phyloP scores from a whole-genome alignment of 2,113 vertebrate species.

The Coracopsis vasa region DNA sequence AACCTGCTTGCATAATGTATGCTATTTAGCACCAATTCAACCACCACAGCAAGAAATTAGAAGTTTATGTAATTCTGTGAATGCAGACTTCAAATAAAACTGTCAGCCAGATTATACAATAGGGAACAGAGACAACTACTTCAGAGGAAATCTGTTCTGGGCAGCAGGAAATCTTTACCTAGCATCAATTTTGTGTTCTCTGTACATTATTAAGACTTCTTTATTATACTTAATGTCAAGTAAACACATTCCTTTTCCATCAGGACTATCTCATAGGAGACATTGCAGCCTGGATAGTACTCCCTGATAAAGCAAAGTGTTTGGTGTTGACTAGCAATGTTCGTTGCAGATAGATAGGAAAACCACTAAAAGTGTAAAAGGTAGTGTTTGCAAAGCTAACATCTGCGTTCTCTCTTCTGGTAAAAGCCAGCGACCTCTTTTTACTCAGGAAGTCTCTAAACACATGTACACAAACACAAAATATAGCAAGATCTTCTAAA shows the following conservation, averaged over 20 bases:
- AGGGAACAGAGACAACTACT: neutral
- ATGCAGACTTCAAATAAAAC: neutral
- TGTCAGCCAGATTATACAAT: neutral
- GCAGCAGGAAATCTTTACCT: neutral
- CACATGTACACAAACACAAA: neutral
- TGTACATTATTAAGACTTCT: neutral
- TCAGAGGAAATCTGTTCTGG: neutral
- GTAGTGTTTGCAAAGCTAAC: neutral
- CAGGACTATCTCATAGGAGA: neutral
- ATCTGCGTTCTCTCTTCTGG: neutral
- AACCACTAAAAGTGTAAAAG: neutral
- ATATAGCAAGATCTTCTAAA: neutral
- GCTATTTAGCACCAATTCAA: conserved; percentile 26
- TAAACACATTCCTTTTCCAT: neutral
- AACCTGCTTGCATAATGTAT: neutral
- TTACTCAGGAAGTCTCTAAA: neutral
- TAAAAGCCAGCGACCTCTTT: neutral
- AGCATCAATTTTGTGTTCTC: neutral
- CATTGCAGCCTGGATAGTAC: neutral
- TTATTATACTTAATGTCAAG: neutral
- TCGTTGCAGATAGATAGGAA: neutral
- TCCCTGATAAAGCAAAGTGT: neutral
- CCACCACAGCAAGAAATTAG: neutral
- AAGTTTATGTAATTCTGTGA: neutral
- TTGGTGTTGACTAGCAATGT: neutral